A percentile compares a stretch with the other conserved stretches of the same genome.
These are phyloP conservation scores for Micrasema longulum DNA, from an alignment of 1,140 invertebrate genomes.

Conservation along the genomic window DNA sequence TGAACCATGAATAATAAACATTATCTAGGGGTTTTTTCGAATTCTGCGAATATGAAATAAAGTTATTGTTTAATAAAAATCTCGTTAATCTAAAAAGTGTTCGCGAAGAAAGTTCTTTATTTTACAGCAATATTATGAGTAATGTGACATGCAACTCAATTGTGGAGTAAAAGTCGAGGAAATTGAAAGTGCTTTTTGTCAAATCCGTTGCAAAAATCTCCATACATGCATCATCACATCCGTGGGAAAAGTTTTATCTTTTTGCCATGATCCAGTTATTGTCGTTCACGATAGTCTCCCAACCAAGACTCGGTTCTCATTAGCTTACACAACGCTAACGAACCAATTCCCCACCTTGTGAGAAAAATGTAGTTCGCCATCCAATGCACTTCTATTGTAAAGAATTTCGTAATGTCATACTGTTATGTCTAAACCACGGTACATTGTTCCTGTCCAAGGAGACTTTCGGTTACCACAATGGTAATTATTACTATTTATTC, in stretches of 20 bases:
- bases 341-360: slow-evolving; percentile 15
- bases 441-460: slow-evolving; percentile 32
- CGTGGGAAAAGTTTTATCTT: slow-evolving; percentile 49
- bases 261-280: slow-evolving; percentile 44
- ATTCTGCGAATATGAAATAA: too few relatives aligned
- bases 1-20: too few relatives aligned
- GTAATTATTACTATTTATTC: slow-evolving; percentile 11
- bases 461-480: slow-evolving; percentile 43
- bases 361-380: slow-evolving; percentile 38
- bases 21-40: too few relatives aligned
- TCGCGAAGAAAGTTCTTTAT: too few relatives aligned
- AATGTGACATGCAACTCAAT: slow-evolving; percentile 6
- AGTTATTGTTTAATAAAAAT: too few relatives aligned
- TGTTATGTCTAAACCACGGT: too few relatives aligned
- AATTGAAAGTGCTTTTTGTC: slow-evolving; percentile 43
- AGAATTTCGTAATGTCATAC: slow-evolving; percentile 43
- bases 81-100: too few relatives aligned
- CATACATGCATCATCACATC: slow-evolving; percentile 31
- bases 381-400: slow-evolving; percentile 40
- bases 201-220: slow-evolving; percentile 32
- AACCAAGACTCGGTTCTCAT: slow-evolving; percentile 40
- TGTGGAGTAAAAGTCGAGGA: background rate
- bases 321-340: slow-evolving; percentile 37
- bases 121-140: background rate
- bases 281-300: slow-evolving; percentile 23